Percentiles rank a stretch among this genome's conserved stretches.
phyloP scores from a whole-genome alignment of 30 jellyfish, hydroid and myxozoan genomes.

The Chironex yamaguchii region DNA sequence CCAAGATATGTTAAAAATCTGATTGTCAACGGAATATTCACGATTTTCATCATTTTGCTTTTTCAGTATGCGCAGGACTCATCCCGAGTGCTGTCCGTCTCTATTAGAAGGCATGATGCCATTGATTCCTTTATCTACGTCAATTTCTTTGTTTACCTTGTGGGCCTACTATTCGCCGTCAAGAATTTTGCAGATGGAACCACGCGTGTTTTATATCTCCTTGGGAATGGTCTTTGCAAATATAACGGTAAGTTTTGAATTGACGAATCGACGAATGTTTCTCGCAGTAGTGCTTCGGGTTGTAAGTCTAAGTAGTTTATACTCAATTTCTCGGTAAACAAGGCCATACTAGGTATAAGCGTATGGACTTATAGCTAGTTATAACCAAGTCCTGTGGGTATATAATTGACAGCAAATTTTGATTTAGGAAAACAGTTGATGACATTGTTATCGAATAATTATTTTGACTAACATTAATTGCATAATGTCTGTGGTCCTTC shows the following conservation, averaged over 20 bases:
- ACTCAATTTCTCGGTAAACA: too few species aligned
- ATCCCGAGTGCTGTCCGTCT: conserved; percentile 78
- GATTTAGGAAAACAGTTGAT: too few species aligned
- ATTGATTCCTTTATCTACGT: conserved; percentile 39
- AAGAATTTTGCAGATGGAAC: conserved; percentile 40
- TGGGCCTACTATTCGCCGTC: conserved; percentile 72
- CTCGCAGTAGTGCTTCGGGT: background rate
- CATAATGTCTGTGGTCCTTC: too few species aligned
- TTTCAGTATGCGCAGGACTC: conserved; percentile 74
- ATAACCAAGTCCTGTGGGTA: too few species aligned
- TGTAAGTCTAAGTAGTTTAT: too few species aligned
- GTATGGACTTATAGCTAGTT: too few species aligned
- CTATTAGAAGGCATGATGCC: conserved; percentile 87
- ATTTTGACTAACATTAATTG: too few species aligned
- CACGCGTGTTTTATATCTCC: conserved; percentile 62
- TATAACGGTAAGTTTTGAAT: conserved; percentile 79
- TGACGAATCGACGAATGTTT: background rate
- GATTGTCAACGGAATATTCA: too few species aligned
- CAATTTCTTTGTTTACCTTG: conserved; percentile 11
- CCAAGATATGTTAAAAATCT: too few species aligned
- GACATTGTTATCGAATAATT: too few species aligned
- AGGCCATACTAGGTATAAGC: too few species aligned
- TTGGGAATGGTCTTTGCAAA: conserved; percentile 83
- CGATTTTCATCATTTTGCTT: background rate
- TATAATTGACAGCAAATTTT: too few species aligned